Conservation (phyloP, 2,797 vertebrate species). For the Enteromius mattozi region DNA sequence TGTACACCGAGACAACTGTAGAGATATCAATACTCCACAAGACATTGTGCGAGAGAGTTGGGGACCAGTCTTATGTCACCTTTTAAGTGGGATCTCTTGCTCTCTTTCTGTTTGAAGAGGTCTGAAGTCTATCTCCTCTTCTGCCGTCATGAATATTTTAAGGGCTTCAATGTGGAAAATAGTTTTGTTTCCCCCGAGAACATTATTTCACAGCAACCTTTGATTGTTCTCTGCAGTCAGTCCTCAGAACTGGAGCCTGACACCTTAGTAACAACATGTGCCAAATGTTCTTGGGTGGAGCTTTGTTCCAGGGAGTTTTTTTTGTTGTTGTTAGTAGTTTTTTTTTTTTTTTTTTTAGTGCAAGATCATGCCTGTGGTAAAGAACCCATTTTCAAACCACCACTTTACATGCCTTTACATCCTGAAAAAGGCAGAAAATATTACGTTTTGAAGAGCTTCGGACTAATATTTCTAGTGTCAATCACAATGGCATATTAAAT, state of each 20-base stretch:
- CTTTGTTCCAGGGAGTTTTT: conserved; percentile 9
- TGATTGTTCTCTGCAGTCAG: conserved; percentile 26
- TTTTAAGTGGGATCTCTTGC: conserved; percentile 11
- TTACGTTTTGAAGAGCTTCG: neutral
- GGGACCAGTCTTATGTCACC: neutral
- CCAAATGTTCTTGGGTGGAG: conserved; percentile 32
- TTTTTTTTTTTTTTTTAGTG: neutral
- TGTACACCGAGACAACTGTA: neutral
- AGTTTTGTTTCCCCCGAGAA: conserved; percentile 42
- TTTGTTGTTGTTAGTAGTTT: neutral
- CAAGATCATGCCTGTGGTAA: neutral
- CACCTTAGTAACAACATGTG: conserved; percentile 28
- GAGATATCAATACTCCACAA: neutral
- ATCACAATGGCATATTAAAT: neutral
- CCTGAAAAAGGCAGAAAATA: neutral
- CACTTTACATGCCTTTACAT: neutral
- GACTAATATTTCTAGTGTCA: neutral
- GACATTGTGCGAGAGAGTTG: neutral
- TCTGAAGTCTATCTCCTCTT: conserved; percentile 9
- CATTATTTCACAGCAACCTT: conserved; percentile 38
- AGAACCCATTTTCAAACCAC: neutral
- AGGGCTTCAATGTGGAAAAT: conserved; percentile 26
- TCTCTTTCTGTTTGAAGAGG: conserved; percentile 6
- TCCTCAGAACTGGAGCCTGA: conserved; percentile 31
- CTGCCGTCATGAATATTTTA: conserved; percentile 25